Evolutionary conservation across 2,797 vertebrate genomes (phyloP).

Genomic region (Chromobotia macracanthus): DNA sequence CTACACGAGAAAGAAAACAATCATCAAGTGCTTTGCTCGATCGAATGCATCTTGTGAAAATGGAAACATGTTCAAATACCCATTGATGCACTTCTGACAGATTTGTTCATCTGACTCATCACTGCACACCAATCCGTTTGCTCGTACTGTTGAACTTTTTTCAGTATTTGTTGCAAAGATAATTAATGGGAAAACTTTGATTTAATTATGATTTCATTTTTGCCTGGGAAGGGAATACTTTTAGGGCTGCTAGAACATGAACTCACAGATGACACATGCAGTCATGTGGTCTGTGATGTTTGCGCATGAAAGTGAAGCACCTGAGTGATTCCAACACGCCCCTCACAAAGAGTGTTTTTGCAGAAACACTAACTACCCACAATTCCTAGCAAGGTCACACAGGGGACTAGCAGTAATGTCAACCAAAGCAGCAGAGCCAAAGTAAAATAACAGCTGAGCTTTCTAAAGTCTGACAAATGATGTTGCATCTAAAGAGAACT

Average conservation of each 20-base stretch:
- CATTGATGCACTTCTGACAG: slow-evolving; percentile 52
- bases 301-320: background rate
- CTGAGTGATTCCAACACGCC: slow-evolving; percentile 20
- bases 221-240: background rate
- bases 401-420: slow-evolving; percentile 30
- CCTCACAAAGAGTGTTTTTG: slow-evolving; percentile 34
- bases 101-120: slow-evolving; percentile 56
- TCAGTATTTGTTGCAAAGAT: slow-evolving; percentile 17
- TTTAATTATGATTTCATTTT: slow-evolving; percentile 24
- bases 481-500: slow-evolving; percentile 18
- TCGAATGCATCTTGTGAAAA: slow-evolving; percentile 54
- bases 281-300: background rate
- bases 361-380: background rate
- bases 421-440: slow-evolving; percentile 27
- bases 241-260: background rate
- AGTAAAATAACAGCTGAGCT: slow-evolving; percentile 30
- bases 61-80: slow-evolving; percentile 55
- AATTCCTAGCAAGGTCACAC: slow-evolving; percentile 42
- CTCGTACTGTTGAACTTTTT: slow-evolving; percentile 34
- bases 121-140: slow-evolving; percentile 46
- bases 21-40: slow-evolving; percentile 54
- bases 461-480: slow-evolving; percentile 18
- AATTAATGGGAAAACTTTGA: slow-evolving; percentile 25
- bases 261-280: background rate
- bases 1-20: slow-evolving; percentile 51